A percentile compares a stretch with the other conserved stretches of the same genome.
phyloP scores from a whole-genome alignment of 2,113 vertebrate species.

The Callorhinus ursinus region DNA sequence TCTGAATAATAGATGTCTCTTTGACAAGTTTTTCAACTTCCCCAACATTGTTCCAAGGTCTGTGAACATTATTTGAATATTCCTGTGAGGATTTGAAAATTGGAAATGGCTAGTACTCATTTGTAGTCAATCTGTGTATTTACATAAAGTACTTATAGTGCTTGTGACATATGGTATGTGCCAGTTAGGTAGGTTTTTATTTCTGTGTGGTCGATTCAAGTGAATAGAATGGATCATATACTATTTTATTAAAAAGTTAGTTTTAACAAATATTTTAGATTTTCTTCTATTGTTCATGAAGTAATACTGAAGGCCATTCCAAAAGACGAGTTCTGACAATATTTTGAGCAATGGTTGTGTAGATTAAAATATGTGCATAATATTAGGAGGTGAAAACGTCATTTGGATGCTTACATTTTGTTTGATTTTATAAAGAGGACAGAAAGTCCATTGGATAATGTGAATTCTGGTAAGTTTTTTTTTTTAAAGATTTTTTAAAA shows the following conservation, averaged over 20 bases:
- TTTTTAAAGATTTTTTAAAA: no score
- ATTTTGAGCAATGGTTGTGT: not conserved
- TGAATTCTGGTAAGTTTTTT: not conserved
- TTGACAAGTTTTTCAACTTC: not conserved
- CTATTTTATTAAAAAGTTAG: not conserved
- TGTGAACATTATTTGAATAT: not conserved
- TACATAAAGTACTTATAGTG: rapidly evolving
- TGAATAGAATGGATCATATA: not conserved
- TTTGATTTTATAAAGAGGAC: not conserved
- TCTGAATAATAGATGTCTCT: not conserved
- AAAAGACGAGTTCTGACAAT: not conserved
- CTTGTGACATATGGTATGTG: not conserved
- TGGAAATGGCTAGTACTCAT: not conserved
- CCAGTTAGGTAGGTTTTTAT: not conserved
- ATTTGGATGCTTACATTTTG: not conserved
- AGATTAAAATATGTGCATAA: not conserved
- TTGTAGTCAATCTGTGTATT: not conserved
- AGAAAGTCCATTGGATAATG: not conserved
- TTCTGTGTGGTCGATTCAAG: not conserved
- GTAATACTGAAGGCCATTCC: not conserved
- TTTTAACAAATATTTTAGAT: not conserved
- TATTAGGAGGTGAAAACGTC: not conserved
- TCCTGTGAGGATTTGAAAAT: not conserved
- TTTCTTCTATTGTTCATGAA: not conserved
- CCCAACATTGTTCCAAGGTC: not conserved